Evolutionary conservation across 2,888 invertebrate genomes (phyloP), one percentile per base, ranked within the genome.

Genomic region (Choristoneura rosaceana): DNA sequence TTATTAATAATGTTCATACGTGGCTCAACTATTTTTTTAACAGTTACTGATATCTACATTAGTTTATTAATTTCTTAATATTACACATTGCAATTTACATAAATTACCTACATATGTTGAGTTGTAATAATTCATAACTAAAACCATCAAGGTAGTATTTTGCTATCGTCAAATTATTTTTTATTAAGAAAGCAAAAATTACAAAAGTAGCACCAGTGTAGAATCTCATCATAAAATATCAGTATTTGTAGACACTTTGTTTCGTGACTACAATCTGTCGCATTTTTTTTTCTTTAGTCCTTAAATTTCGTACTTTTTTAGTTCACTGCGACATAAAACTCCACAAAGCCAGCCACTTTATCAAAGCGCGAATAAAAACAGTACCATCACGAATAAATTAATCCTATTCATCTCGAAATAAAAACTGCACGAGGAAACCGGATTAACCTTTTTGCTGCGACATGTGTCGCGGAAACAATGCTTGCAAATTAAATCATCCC

Each of bases 381-480:
- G n/a, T 41, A 10, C 47, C 59, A 70, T 69, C 78, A 76, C 76
- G 77, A 79, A 77, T 83, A 87, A 71, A 87, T 87, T 85, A 87
- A 82, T 82, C 79, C 81, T 79, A 85, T 88, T 86, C 84, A 87
- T 68, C 74, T 74, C 75, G 79, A 73, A 82, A 86, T 87, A 84
- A 79, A 79, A 85, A 83, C 84, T 82, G 83, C 84, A 83, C 82
- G 78, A 79, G 78, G 76, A 77, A 77, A 75, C 80, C 75, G 71
- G 76, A 76, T 74, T 77, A 77, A 78, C 79, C 77, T 73, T 76
- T 74, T 73, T 73, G 58, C 71, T 33, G n/a, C 59, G 79, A 82
- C 84, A 84, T 84, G 81, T 83, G 85, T 84, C 80, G 80, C 76
- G 77, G 81, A 78, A 83, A 89, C 87, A 90, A 88, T 84, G 82